A percentile compares a stretch with the other conserved stretches of the same genome.
Evolutionary conservation across 2,797 vertebrate genomes (phyloP).

Genomic region (Sibirionetta formosa): DNA sequence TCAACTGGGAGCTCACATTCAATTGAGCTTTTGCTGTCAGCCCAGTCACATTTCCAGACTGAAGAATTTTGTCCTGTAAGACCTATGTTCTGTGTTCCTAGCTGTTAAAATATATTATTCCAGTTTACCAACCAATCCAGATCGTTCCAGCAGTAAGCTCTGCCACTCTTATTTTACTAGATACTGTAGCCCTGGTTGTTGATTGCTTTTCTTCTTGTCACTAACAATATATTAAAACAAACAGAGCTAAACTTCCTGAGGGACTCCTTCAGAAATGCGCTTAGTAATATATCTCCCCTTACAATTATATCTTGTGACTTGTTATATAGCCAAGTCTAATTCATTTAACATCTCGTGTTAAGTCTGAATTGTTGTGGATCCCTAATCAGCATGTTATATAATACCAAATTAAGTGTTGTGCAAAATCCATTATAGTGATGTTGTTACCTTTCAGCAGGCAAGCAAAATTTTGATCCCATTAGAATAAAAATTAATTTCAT

Average conservation of each 20-base stretch:
- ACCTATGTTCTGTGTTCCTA: not conserved
- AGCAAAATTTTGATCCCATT: not conserved
- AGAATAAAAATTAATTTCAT: not conserved
- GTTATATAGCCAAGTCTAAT: not conserved
- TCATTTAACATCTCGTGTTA: not conserved
- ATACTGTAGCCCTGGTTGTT: not conserved
- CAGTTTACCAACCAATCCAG: not conserved
- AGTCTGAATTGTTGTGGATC: not conserved
- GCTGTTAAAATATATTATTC: not conserved
- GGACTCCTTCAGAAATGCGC: not conserved
- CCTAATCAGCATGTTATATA: not conserved
- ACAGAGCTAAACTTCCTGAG: not conserved
- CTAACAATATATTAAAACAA: not conserved
- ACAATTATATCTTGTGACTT: not conserved
- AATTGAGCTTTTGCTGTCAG: not conserved
- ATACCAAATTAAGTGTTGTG: not conserved
- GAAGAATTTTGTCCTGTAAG: not conserved
- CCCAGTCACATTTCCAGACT: not conserved
- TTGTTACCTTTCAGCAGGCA: not conserved
- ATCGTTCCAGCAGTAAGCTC: not conserved
- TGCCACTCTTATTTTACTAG: not conserved
- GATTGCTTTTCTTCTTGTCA: not conserved
- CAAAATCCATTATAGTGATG: not conserved
- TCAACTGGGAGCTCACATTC: not conserved
- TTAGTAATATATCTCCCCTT: not conserved